Evolutionary conservation across 2,113 vertebrate genomes (phyloP).

Genomic region (Pachyramphus minor): DNA sequence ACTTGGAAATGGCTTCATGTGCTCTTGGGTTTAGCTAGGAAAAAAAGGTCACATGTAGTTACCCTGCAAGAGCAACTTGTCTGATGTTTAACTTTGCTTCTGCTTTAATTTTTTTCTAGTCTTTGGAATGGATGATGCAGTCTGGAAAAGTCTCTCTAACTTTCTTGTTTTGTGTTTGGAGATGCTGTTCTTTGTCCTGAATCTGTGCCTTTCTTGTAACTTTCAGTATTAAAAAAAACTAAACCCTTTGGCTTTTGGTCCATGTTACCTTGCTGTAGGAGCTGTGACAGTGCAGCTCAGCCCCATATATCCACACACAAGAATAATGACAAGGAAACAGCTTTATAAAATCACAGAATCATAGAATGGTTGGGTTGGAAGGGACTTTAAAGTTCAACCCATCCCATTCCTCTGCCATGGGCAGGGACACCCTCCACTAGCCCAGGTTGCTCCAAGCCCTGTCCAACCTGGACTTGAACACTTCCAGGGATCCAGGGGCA

Average conservation of each 20-base stretch:
- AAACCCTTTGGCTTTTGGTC: neutral
- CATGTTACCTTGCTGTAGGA: neutral
- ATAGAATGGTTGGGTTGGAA: fast-evolving
- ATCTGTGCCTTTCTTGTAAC: neutral
- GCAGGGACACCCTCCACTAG: fast-evolving
- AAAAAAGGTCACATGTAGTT: neutral
- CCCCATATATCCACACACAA: too few relatives aligned
- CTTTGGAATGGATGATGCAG: neutral
- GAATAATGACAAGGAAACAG: neutral
- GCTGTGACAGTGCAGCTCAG: neutral
- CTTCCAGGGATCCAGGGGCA: neutral
- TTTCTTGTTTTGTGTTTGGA: neutral
- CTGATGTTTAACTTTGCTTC: neutral
- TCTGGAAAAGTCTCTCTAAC: neutral
- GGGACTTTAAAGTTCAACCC: fast-evolving
- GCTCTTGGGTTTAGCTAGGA: neutral
- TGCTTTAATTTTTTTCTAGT: neutral
- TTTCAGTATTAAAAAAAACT: neutral
- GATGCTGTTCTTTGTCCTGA: neutral
- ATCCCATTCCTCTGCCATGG: fast-evolving
- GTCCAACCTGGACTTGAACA: fast-evolving
- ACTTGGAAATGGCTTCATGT: neutral
- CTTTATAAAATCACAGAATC: neutral
- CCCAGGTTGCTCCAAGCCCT: neutral
- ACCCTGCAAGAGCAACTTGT: neutral